Base-by-base conservation (phyloP, 2,113 vertebrate genomes). In the Perognathus longimembris region DNA sequence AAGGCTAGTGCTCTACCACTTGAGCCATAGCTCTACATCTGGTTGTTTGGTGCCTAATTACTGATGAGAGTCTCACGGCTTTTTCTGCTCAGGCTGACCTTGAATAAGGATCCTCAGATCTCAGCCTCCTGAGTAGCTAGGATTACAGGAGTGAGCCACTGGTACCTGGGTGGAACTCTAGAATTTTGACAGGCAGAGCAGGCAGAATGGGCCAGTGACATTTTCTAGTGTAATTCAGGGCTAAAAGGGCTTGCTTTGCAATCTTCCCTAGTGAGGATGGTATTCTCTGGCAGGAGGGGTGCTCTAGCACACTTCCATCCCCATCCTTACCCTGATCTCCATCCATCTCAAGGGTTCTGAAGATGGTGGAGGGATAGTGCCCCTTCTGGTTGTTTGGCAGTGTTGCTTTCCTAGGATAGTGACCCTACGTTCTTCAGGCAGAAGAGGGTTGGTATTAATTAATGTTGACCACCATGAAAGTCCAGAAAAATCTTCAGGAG, bases 341-440 rank as follows among this genome's bases (percentile, higher is more conserved):
- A 14, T 45, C 45, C 45, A 45, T 45, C 45, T 12, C 45, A 45
- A 12, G 45, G 45, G 45, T 45, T 61, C 75, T 36, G 18, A 36
- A 2, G 38, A 67, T 2, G 1, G 0, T 7, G 3, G 12, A 1
- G 3, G 12, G 45, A 45, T 45, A 6, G 1, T 30, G 5, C 9
- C 77, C 9, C 50, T 38, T 32, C 14, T n/a, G 57, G 14, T 28
- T 71, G 24, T n/a, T 4, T 38, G 24, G 8, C 2, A 3, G 8
- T 73, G 70, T 67, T 20, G 6, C 7, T 40, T n/a, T 38, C 42
- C 40, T 73, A 21, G 32, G 6, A 21, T 42, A 7, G 18, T 67
- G 81, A 70, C 63, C 12, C 32, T 22, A 3, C 7, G 0, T 54
- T 66, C 38, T n/a, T 15, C 28, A 5, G 45, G 66, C 1, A 85